Conservation (phyloP, 1,140 invertebrate genomes). For the Pseudomyrmex gracilis region DNA sequence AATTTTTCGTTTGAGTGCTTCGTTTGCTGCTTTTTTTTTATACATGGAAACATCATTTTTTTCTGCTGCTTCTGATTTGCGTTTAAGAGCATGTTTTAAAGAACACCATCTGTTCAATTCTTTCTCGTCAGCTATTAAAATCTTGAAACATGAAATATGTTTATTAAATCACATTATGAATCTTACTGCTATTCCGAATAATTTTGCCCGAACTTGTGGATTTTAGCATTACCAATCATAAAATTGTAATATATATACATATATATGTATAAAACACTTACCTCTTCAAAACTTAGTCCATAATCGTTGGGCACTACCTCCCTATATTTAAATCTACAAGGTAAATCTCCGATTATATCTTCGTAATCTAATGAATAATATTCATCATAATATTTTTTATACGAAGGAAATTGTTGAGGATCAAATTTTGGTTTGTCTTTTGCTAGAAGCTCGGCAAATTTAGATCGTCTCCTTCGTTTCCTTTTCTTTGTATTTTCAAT, state of each 20-base stretch:
- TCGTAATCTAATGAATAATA: constrained; percentile 98
- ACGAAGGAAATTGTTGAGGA: constrained; percentile 89
- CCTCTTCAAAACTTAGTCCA: constrained; percentile 96
- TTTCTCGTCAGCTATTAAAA: constrained; percentile 95
- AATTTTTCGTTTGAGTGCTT: constrained; percentile 92
- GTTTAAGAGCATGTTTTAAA: constrained; percentile 94
- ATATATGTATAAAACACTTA: too few relatives aligned
- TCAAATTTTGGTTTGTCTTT: constrained; percentile 93
- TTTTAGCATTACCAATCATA: constrained; percentile 12
- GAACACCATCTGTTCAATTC: constrained; percentile 98
- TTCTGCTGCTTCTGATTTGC: constrained; percentile 92
- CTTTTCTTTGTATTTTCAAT: constrained; percentile 87
- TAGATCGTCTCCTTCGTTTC: constrained; percentile 88
- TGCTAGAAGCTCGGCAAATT: constrained; percentile 90
- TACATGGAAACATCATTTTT: constrained; percentile 92
- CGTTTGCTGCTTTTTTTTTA: constrained; percentile 90
- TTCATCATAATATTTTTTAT: constrained; percentile 96
- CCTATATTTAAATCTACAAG: constrained; percentile 97
- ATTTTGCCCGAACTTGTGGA: not conserved
- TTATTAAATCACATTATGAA: constrained; percentile 24
- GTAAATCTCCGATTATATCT: constrained; percentile 96
- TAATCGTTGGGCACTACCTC: constrained; percentile 95
- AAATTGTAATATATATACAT: too few relatives aligned
- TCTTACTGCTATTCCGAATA: constrained; percentile 5
- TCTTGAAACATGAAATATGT: constrained; percentile 85